A percentile compares a stretch with the other conserved stretches of the same genome.
These are phyloP conservation scores for Micrasema longulum DNA, from an alignment of 1,140 invertebrate species.

Conservation along the genomic window DNA sequence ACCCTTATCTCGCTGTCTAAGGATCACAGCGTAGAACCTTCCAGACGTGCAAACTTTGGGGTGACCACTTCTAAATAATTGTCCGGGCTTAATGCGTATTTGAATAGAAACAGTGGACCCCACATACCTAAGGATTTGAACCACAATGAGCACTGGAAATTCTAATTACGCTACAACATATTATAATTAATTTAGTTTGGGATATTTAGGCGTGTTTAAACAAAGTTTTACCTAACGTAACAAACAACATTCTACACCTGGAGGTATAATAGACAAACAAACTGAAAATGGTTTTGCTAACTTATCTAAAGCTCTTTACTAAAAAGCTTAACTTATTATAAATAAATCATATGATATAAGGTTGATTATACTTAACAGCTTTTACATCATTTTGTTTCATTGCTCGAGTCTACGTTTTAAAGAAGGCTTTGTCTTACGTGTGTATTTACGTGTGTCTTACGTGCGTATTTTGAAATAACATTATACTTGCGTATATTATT, in stretches of 20 bases:
- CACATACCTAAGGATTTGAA: slow-evolving; percentile 20
- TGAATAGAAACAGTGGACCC: slow-evolving; percentile 23
- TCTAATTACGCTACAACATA: slow-evolving; percentile 27
- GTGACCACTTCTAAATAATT: slow-evolving; percentile 35
- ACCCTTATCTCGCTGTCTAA: slow-evolving; percentile 50
- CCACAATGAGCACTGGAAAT: slow-evolving; percentile 24
- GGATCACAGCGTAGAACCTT: slow-evolving; percentile 32
- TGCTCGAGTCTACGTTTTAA: no score
- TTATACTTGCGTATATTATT: no score
- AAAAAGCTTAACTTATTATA: no score
- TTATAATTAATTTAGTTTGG: slow-evolving; percentile 34
- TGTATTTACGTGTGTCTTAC: no score
- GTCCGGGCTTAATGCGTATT: slow-evolving; percentile 31
- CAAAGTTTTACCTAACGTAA: slow-evolving; percentile 10
- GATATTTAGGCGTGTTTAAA: slow-evolving; percentile 15
- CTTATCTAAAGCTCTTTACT: no score
- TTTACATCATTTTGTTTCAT: no score
- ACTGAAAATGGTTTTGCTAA: neutral
- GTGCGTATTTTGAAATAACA: no score
- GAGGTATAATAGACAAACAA: neutral
- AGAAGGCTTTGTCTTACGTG: no score
- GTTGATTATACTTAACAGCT: no score
- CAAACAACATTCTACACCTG: neutral
- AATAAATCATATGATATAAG: no score
- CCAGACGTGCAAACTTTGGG: slow-evolving; percentile 25